These are phyloP conservation scores for Bubo bubo DNA, from an alignment of 2,113 vertebrate species.

Conservation along the genomic window DNA sequence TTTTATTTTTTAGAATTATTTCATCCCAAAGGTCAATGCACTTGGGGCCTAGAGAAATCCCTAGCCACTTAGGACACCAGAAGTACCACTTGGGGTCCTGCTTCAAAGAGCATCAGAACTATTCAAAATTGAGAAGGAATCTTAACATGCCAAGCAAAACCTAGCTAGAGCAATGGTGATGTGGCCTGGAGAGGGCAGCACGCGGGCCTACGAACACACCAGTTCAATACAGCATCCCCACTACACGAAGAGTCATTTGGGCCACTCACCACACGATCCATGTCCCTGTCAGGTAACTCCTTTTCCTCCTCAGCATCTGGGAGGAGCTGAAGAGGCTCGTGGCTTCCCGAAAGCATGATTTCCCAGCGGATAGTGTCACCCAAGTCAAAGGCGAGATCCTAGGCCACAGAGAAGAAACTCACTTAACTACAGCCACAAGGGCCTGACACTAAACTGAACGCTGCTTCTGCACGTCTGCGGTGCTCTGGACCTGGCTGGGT, in stretches of 20 bases:
- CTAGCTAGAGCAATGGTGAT: neutral
- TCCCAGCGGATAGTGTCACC: constrained; percentile 84
- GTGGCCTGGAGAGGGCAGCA: neutral
- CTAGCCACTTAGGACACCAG: neutral
- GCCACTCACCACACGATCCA: constrained; percentile 56
- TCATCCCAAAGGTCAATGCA: neutral
- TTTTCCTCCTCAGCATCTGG: constrained; percentile 31
- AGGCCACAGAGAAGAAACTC: neutral
- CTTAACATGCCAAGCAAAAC: neutral
- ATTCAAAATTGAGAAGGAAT: neutral
- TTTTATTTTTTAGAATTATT: neutral
- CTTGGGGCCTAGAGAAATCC: neutral
- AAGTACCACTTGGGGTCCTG: neutral
- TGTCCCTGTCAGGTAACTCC: neutral
- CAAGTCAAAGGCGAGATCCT: constrained; percentile 88
- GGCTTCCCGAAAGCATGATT: constrained; percentile 70
- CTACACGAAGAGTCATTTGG: accelerated
- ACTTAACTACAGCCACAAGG: neutral
- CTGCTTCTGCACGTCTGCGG: neutral
- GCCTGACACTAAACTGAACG: neutral
- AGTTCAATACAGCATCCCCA: neutral
- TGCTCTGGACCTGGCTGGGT: neutral
- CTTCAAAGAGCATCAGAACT: neutral
- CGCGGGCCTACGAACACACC: accelerated
- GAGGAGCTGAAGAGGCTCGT: constrained; percentile 17